Percentiles rank a stretch among this genome's conserved stretches.
Conservation (phyloP, 2,888 invertebrate species). For the Nasonia oneida region DNA sequence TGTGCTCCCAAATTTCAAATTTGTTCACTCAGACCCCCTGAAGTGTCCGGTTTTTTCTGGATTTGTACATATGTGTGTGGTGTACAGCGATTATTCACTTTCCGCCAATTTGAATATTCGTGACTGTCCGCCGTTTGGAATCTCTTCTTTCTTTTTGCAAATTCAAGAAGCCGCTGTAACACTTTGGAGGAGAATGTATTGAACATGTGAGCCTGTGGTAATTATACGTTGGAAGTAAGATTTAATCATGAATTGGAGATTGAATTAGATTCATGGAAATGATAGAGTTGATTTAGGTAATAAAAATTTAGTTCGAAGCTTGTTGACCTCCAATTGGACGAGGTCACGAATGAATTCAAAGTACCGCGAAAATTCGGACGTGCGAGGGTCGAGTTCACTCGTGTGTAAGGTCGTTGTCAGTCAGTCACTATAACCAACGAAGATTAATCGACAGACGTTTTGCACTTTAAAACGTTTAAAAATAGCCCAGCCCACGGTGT, state of each 20-base stretch:
- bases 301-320: slow-evolving; percentile 16
- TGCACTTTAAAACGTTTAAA: neutral
- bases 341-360: slow-evolving; percentile 46
- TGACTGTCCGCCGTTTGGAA: slow-evolving; percentile 3
- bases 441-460: slow-evolving; percentile 21
- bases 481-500: neutral
- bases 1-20: too few species aligned
- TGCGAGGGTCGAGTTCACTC: slow-evolving; percentile 58
- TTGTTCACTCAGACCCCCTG: too few species aligned
- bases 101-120: slow-evolving; percentile 12
- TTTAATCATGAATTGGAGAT: neutral
- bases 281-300: neutral
- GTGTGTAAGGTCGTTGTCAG: slow-evolving; percentile 26
- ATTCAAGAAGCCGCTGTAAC: neutral
- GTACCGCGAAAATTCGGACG: slow-evolving; percentile 45
- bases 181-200: neutral
- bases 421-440: slow-evolving; percentile 22
- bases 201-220: neutral
- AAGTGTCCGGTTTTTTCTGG: too few species aligned
- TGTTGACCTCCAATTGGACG: slow-evolving; percentile 22
- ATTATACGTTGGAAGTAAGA: neutral
- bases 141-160: slow-evolving; percentile 30
- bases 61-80: too few species aligned
- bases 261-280: neutral
- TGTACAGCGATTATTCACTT: neutral